A percentile compares a stretch with the other conserved stretches of the same genome.
Evolutionary conservation across 1,140 invertebrate genomes (phyloP).

Genomic region (Akabosia matsudoensis): DNA sequence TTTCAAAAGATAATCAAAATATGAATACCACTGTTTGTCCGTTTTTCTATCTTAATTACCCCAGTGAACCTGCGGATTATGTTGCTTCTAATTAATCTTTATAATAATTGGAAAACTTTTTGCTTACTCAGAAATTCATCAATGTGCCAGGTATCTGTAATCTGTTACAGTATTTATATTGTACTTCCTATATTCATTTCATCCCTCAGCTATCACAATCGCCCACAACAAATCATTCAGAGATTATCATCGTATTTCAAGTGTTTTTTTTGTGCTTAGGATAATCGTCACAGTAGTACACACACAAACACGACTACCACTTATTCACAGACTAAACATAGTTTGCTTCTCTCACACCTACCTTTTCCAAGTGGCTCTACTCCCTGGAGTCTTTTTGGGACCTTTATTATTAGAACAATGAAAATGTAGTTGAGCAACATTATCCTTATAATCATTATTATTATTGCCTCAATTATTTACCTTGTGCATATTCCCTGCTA

Average conservation of each 20-base stretch:
- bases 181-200: too few species aligned
- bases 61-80: neutral
- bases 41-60: neutral
- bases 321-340: neutral
- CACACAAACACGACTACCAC: neutral
- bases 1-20: too few species aligned
- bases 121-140: too few species aligned
- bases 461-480: too few species aligned
- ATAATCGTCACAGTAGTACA: neutral
- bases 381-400: neutral
- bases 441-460: too few species aligned
- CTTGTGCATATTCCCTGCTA: too few species aligned
- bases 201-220: too few species aligned
- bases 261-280: neutral
- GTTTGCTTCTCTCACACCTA: too few species aligned
- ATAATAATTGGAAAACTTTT: too few species aligned
- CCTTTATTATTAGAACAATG: neutral
- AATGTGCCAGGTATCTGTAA: too few species aligned
- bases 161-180: too few species aligned
- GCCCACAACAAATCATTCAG: neutral
- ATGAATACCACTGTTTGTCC: neutral
- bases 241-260: neutral
- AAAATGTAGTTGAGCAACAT: neutral
- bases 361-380: neutral
- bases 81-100: too few species aligned